phyloP scores from a whole-genome alignment of 2,888 invertebrate genomes.

The Terebella lapidaria region DNA sequence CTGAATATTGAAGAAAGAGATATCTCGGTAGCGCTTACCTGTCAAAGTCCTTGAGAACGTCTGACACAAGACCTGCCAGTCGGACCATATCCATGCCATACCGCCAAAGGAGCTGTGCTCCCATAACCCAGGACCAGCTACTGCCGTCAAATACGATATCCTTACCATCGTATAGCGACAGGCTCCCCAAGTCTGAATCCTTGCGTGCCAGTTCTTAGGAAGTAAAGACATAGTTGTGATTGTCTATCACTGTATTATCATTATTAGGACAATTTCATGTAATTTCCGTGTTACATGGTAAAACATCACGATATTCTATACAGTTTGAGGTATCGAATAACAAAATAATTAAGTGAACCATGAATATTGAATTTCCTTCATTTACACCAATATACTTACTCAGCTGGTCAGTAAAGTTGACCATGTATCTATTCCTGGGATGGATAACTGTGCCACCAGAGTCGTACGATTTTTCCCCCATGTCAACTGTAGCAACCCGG shows the following conservation, averaged over 20 bases:
- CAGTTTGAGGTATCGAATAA: too few relatives aligned
- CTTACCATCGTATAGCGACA: conserved; percentile 59
- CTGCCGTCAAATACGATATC: conserved; percentile 59
- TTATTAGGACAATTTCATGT: too few relatives aligned
- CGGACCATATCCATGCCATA: conserved; percentile 59
- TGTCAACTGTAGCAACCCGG: conserved; percentile 56
- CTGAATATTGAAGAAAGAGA: too few relatives aligned
- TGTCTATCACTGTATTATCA: too few relatives aligned
- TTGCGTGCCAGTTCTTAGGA: too few relatives aligned
- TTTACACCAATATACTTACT: too few relatives aligned
- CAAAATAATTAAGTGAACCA: too few relatives aligned
- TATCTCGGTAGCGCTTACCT: too few relatives aligned
- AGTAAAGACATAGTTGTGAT: too few relatives aligned
- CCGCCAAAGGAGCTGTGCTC: conserved; percentile 57
- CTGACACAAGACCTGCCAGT: conserved; percentile 52
- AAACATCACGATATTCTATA: too few relatives aligned
- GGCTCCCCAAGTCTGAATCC: not conserved
- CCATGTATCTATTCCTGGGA: conserved; percentile 60
- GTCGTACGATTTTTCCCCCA: conserved; percentile 58
- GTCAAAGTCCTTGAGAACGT: conserved; percentile 52
- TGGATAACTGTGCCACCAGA: conserved; percentile 63
- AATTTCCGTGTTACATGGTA: too few relatives aligned
- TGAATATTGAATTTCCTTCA: too few relatives aligned
- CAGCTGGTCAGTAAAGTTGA: conserved; percentile 51
- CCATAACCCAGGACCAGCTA: conserved; percentile 53